Evolutionary conservation across 2,888 invertebrate species (phyloP), one percentile per base, ranked within the genome.

Genomic region (Drosophila leonis): DNA sequence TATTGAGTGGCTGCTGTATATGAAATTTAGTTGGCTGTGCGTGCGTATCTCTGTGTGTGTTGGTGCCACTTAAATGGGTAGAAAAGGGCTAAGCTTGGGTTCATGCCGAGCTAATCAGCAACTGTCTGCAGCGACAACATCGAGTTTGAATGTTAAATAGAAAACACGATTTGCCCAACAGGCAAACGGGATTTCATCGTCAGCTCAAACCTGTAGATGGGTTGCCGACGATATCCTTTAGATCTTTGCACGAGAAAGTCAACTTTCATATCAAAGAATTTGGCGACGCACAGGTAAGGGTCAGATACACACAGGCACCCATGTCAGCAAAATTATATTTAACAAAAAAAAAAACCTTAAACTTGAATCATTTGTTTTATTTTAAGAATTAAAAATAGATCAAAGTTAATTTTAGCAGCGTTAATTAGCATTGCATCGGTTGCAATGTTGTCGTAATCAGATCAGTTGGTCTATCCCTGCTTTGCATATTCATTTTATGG

Each of bases 1-100:
- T 81, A 81, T 81, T 82, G 83, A 81, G 80, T 77, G 78, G 65
- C 69, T 80, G 74, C 63, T 75, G 57, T 62, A 49, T 59, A 69
- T 49, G 49, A 29, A 59, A 31, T 49, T 48, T 37, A 59, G 42
- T 51, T 70, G 15, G 41, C 24, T 39, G 27, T 59, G 4, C 41
- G 46, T 60, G 37, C 42, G 51, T 65, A 42, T 27, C 20, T 61
- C 41, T 15, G 52, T 46, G 52, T 63, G 33, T 37, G 48, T 41
- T 52, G 46, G 74, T 59, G 72, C 60, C 73, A 72, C 49, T 72
- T 65, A 73, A 76, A 59, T 68, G 69, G 61, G 78, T 65, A 49
- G 46, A 65, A 57, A 61, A 65, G 68, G 78, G 60, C 61, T 65
- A 59, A 68, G 68, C 65, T 59, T 8, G 64, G 69, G 74, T 74